Base-by-base conservation (phyloP, 2,113 vertebrate genomes). In the Monarcha castaneiventris region DNA sequence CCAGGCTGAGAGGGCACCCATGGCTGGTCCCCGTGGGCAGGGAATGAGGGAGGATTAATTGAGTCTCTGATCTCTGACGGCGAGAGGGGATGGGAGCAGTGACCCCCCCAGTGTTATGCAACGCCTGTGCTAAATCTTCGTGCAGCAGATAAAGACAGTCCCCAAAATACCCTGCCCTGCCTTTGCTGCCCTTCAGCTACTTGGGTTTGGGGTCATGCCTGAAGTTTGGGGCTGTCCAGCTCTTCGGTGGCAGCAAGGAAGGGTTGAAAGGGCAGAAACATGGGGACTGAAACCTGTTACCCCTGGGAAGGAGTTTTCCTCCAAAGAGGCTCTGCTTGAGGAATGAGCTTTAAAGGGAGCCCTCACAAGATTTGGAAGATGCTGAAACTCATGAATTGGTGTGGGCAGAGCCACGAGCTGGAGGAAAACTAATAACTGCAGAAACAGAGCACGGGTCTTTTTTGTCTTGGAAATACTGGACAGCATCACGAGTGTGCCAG, bases 21-120 rank as follows among this genome's bases (percentile, higher is more conserved):
- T 29, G 59, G 56, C 76, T 87, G 89, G 77, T 75, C 59, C 74
- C 77, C 43, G 1, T 2, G 21, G 89, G 84, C 81, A 93, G 92
- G 74, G 85, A 94, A 94, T 62, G 92, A 93, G 55, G 92, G 78
- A 93, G 85, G 94, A 95, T 97, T 94, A 97, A 94, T 80, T 68
- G 85, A 90, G 85, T 75, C 1, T 71, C 84, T 94, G 96, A 96
- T 96, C 96, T 78, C 87, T 95, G 93, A 82, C 2, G 20, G 84
- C 7, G 1, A 87, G 58, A 81, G 84, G 81, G 89, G 73, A 25
- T 1, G 77, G 35, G 84, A 94, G 89, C 91, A 87, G 77, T 3
- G 17, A 89, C 75, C 74, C 83, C 79, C 55, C 73, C 23, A 2
- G 49, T 3, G 4, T 97, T 95, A 95, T 0, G 18, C 94, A 96